A percentile compares a stretch with the other conserved stretches of the same genome.
Evolutionary conservation across 2,888 invertebrate species (phyloP).

Genomic region (Caenorhabditis afra): DNA sequence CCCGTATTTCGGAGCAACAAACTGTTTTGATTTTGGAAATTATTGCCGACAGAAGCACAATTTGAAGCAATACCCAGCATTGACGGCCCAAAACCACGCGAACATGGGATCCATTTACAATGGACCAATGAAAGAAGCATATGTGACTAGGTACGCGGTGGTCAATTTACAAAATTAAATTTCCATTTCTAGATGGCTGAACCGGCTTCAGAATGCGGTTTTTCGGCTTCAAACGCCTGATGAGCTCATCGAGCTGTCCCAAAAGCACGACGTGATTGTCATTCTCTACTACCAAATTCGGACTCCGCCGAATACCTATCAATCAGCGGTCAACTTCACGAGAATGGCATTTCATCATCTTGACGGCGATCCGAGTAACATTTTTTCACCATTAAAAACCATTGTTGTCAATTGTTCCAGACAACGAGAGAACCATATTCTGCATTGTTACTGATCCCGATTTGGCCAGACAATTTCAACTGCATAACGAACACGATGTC

Average conservation of each 20-base stretch:
- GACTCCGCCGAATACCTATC: conserved; percentile 5
- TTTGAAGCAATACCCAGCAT: conserved; percentile 42
- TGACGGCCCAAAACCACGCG: conserved; percentile 29
- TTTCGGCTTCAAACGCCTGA: conserved; percentile 23
- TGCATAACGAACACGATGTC: conserved; percentile 45
- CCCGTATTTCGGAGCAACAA: conserved; percentile 47
- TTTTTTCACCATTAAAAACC: no score
- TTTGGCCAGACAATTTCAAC: conserved; percentile 29
- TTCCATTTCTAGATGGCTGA: conserved; percentile 58
- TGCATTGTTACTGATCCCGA: conserved; percentile 39
- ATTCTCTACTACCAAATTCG: conserved; percentile 20
- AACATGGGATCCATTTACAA: conserved; percentile 39
- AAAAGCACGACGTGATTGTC: conserved; percentile 31
- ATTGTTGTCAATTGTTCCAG: conserved; percentile 19
- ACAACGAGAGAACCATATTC: conserved; percentile 45
- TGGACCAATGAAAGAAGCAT: conserved; percentile 36
- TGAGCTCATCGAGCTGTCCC: conserved; percentile 23
- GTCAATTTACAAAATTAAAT: no score
- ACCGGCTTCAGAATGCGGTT: conserved; percentile 43
- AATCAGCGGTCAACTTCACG: conserved; percentile 43
- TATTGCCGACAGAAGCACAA: conserved; percentile 46
- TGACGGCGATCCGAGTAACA: conserved; percentile 57
- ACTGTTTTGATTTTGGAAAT: conserved; percentile 39
- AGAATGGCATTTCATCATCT: conserved; percentile 21
- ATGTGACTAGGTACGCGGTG: conserved; percentile 41